Conservation (phyloP, 2,797 vertebrate genomes). For the Scolopax bukidnonensis region DNA sequence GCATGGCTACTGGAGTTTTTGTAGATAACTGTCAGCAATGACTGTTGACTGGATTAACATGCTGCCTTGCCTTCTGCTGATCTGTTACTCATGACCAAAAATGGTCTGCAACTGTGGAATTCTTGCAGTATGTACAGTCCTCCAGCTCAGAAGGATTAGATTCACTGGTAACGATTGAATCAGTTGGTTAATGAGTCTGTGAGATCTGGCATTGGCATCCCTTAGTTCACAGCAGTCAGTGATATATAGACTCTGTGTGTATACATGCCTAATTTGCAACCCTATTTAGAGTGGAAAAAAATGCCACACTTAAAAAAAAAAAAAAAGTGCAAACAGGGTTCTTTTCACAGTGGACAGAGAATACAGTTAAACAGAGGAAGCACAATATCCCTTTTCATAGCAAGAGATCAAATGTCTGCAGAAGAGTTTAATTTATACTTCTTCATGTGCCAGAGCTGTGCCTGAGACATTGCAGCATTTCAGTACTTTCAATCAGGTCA, state of each 20-base stretch:
- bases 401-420: slow-evolving; percentile 78
- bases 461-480: slow-evolving; percentile 75
- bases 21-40: background rate
- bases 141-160: background rate
- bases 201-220: slow-evolving; percentile 57
- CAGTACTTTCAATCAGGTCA: slow-evolving; percentile 75
- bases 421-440: slow-evolving; percentile 80
- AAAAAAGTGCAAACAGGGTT: slow-evolving; percentile 68
- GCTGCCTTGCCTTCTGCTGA: slow-evolving; percentile 7
- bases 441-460: slow-evolving; percentile 73
- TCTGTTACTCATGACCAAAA: slow-evolving; percentile 30
- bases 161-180: background rate
- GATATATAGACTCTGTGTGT: slow-evolving; percentile 50
- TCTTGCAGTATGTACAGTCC: background rate
- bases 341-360: slow-evolving; percentile 78
- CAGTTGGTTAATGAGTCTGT: slow-evolving; percentile 11
- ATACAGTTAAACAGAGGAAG: slow-evolving; percentile 77
- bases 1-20: background rate
- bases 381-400: slow-evolving; percentile 81
- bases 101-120: background rate
- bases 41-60: background rate
- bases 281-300: slow-evolving; percentile 70
- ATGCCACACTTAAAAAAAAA: slow-evolving; percentile 61
- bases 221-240: slow-evolving; percentile 56
- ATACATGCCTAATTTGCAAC: slow-evolving; percentile 66